Evolutionary conservation across 2,797 vertebrate species (phyloP), one percentile per base, ranked within the genome.

Genomic region (Hybognathus amarus): DNA sequence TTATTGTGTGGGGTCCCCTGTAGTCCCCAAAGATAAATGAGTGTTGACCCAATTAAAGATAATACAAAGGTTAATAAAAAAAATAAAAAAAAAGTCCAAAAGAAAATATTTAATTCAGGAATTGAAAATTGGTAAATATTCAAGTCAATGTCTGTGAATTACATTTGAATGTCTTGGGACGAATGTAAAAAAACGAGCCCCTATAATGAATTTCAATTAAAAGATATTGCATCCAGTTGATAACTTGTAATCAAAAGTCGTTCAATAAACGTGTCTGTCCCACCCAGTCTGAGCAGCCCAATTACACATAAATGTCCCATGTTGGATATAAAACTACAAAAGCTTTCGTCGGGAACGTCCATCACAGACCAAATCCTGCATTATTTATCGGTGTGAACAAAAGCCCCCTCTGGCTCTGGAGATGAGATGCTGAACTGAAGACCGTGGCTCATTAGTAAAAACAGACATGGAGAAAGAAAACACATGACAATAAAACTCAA

Each of bases 301-400:
- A 47, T 63, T 75, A 52, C 42, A 50, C 36, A 13, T 33, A 79
- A 40, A 64, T 3, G 59, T 59, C 40, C 74, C 52, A 9, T 70
- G 52, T 68, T 77, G 70, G 15, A 75, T 75, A 33, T 13, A 45
- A 70, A 77, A 77, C 73, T 33, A 56, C 66, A 52, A 82, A 81
- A 81, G 79, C 24, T 86, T 77, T 71, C n/a, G 78, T 77, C 74
- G 30, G 77, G 59, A n/a, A 73, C 83, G 76, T 64, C 38, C 68
- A 85, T 90, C 87, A 89, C 87, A 90, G 79, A 87, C 75, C 70
- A n/a, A 74, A 85, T 42, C 69, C 78, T 90, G 89, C 91, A 92
- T 94, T 94, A 93, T 93, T 93, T 90, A 94, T 91, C 89, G 66
- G 0, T 33, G 73, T 47, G 69, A 87, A 93, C 92, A 93, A 94